Conservation (phyloP, 2,113 vertebrate species). For the Hydropotes inermis region DNA sequence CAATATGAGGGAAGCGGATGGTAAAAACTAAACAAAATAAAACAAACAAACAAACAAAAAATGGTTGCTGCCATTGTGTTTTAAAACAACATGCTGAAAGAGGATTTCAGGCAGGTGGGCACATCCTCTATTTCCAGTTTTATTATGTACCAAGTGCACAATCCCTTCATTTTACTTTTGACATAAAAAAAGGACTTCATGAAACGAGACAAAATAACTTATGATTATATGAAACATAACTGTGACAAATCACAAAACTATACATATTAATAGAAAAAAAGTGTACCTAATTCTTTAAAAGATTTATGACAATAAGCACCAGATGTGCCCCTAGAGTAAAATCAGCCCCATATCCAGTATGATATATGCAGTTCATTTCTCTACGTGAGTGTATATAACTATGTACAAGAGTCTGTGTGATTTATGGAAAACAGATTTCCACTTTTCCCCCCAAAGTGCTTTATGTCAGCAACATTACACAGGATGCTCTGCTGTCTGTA, state of each 20-base stretch:
- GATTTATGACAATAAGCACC: slow-evolving; percentile 77
- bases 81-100: slow-evolving; percentile 27
- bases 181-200: slow-evolving; percentile 81
- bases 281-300: slow-evolving; percentile 76
- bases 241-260: slow-evolving; percentile 83
- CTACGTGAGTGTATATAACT: slow-evolving; percentile 79
- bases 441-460: slow-evolving; percentile 79
- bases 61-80: slow-evolving; percentile 47
- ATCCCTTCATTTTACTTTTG: slow-evolving; percentile 80
- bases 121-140: slow-evolving; percentile 79
- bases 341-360: slow-evolving; percentile 77
- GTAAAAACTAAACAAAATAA: slow-evolving; percentile 70
- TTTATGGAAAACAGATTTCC: slow-evolving; percentile 80
- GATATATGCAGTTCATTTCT: slow-evolving; percentile 76
- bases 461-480: slow-evolving; percentile 82
- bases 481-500: slow-evolving; percentile 78
- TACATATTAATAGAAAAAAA: slow-evolving; percentile 81
- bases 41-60: slow-evolving; percentile 69
- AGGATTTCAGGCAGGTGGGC: slow-evolving; percentile 35
- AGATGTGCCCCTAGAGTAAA: slow-evolving; percentile 76
- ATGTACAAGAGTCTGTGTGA: slow-evolving; percentile 75
- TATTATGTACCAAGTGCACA: slow-evolving; percentile 79
- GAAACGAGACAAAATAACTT: slow-evolving; percentile 84
- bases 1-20: slow-evolving; percentile 59
- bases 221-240: slow-evolving; percentile 84